Percentiles rank a stretch among this genome's conserved stretches.
Evolutionary conservation across 2,888 invertebrate species (phyloP).

Genomic region (Sturmia bella): DNA sequence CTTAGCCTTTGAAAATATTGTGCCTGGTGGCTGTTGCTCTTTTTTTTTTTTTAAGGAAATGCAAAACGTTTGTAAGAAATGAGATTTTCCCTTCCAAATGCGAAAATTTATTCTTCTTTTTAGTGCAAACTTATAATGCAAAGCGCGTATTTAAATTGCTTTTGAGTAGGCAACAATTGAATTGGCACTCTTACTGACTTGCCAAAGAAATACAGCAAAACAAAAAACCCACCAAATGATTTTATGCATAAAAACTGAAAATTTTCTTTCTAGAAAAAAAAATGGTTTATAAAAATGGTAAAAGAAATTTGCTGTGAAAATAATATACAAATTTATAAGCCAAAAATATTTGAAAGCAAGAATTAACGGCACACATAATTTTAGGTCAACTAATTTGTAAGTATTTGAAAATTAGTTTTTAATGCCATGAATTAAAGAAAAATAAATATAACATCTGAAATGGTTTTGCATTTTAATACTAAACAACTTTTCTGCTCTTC

Average conservation of each 20-base stretch:
- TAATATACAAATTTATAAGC: not conserved
- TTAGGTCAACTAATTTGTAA: slow-evolving; percentile 36
- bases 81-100: not conserved
- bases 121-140: slow-evolving; percentile 39
- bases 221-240: slow-evolving; percentile 10
- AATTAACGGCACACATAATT: not conserved
- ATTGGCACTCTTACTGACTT: slow-evolving; percentile 51
- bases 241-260: slow-evolving; percentile 18
- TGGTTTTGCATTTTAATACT: slow-evolving; percentile 6
- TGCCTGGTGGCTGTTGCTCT: too few relatives aligned
- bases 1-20: not conserved
- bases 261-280: not conserved
- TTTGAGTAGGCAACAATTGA: slow-evolving; percentile 63
- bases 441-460: not conserved
- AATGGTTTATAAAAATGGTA: not conserved
- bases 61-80: slow-evolving; percentile 32
- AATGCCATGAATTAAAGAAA: slow-evolving; percentile 7
- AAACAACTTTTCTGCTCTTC: not conserved
- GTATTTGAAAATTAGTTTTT: slow-evolving; percentile 20
- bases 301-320: not conserved
- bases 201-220: slow-evolving; percentile 19
- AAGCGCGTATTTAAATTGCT: slow-evolving; percentile 60
- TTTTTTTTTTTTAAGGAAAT: slow-evolving; percentile 25
- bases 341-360: not conserved
- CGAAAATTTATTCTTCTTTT: not conserved